These are phyloP conservation scores for Carollia perspicillata DNA, from an alignment of 2,113 vertebrate species.

Conservation along the genomic window DNA sequence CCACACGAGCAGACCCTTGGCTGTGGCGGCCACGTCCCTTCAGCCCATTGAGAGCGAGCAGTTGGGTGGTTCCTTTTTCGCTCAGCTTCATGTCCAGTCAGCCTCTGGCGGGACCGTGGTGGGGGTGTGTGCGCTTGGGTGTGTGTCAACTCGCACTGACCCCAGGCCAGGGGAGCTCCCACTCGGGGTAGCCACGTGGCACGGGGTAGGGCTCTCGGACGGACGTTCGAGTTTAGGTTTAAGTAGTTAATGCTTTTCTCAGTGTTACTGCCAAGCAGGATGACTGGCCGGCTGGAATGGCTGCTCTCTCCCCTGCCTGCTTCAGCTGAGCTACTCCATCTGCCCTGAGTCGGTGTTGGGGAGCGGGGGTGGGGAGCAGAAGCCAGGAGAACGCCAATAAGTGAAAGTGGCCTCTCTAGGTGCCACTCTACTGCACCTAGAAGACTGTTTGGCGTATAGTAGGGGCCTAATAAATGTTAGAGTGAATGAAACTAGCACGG, in stretches of 20 bases:
- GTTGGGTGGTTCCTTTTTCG: background rate
- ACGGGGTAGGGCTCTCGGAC: accelerated
- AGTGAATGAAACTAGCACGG: background rate
- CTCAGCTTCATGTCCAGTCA: background rate
- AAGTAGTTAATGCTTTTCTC: background rate
- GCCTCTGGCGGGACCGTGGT: background rate
- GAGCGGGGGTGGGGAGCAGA: background rate
- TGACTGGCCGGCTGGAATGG: background rate
- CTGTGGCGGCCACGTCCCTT: background rate
- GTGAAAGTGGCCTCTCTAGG: background rate
- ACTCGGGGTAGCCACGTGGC: accelerated
- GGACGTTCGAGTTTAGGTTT: background rate
- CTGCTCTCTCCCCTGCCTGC: background rate
- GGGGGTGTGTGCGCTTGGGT: no score
- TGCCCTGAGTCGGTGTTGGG: no score
- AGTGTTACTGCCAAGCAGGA: no score
- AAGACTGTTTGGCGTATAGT: background rate
- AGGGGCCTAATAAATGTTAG: no score
- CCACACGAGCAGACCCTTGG: background rate
- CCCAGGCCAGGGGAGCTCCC: no score
- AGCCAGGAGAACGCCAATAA: no score
- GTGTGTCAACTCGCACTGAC: no score
- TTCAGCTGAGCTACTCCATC: background rate
- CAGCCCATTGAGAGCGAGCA: background rate
- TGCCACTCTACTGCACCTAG: accelerated